phyloP scores from a whole-genome alignment of 2,797 vertebrate genomes.

The Thunnus albacares region DNA sequence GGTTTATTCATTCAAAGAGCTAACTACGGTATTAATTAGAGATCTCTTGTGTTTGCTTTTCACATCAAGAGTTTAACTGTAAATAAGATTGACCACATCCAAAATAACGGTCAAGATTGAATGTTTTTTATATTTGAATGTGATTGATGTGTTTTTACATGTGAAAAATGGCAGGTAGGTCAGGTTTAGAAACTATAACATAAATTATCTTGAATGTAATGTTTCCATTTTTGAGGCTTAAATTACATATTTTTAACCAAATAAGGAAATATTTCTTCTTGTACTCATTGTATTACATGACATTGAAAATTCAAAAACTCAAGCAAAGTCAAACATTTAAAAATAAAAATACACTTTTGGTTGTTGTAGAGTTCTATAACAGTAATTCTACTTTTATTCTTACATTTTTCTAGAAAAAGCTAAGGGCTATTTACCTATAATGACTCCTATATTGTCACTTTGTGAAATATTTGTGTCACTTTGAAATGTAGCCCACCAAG shows the following conservation, averaged over 20 bases:
- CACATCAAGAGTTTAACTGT: conserved; percentile 15
- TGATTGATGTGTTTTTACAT: neutral
- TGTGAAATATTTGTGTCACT: conserved; percentile 37
- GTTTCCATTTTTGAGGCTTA: neutral
- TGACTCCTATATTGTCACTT: neutral
- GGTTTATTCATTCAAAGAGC: conserved; percentile 50
- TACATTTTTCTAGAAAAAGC: neutral
- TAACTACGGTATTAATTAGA: conserved; percentile 50
- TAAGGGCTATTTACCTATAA: neutral
- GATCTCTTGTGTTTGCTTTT: conserved; percentile 30
- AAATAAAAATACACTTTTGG: neutral
- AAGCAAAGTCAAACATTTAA: neutral
- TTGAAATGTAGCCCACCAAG: conserved; percentile 40
- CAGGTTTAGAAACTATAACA: conserved; percentile 10
- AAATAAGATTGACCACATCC: neutral
- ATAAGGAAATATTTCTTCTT: neutral
- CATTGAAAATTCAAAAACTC: neutral
- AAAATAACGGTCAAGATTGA: neutral
- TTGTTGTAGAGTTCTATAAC: neutral
- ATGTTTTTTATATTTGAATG: conserved; percentile 11
- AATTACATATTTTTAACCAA: neutral
- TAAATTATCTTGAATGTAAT: neutral
- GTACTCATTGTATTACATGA: neutral
- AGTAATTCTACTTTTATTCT: neutral
- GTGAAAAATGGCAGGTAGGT: neutral